Evolutionary conservation across 2,888 invertebrate species (phyloP), one percentile per base, ranked within the genome.

Genomic region (Strigamia crassipes): DNA sequence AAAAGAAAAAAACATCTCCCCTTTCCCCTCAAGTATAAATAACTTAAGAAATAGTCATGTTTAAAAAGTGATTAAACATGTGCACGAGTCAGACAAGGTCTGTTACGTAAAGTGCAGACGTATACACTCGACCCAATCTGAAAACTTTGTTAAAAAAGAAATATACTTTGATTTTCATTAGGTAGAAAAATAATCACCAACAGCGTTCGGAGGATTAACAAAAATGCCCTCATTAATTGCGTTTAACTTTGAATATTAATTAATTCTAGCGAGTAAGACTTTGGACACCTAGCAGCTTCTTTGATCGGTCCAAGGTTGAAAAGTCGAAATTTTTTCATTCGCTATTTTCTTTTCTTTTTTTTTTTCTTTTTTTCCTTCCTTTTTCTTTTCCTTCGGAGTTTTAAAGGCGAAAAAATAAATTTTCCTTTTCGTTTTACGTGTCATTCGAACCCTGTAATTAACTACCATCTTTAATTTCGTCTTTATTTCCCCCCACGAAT

Each of bases 301-400:
- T 18, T 61, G 61, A 61, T 61, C 61, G 23, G 61, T 61, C 61
- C 61, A 61, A 61, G 61, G 61, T 61, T 61, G 61, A 61, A 61
- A 61, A 61, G 61, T 61, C 61, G 61, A 61, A 61, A 61, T 61
- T 61, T 61, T 61, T 61, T 23, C 61, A 61, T 61, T 23, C 61
- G 18, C 21, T 61, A 51, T 38, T 38, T 38, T 38, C n/a, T 38
- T 38, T 38, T 38, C 38, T 9, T 38, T 9, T 6, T 38, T 38
- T 38, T 6, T 38, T 38, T 27, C 27, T 27, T 38, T 38, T 38
- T n/a, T n/a, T n/a, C n/a, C n/a, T n/a, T 6, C 3, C 6, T 38
- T 38, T 38, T 10, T 9, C 10, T 9, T 38, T 38, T 38, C 10
- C 10, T 38, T 38, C 42, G 1, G 15, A 46, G 46, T 46, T 15